Base-by-base conservation (phyloP, 2,888 invertebrate genomes). In the Lordiphosa andalusiaca region DNA sequence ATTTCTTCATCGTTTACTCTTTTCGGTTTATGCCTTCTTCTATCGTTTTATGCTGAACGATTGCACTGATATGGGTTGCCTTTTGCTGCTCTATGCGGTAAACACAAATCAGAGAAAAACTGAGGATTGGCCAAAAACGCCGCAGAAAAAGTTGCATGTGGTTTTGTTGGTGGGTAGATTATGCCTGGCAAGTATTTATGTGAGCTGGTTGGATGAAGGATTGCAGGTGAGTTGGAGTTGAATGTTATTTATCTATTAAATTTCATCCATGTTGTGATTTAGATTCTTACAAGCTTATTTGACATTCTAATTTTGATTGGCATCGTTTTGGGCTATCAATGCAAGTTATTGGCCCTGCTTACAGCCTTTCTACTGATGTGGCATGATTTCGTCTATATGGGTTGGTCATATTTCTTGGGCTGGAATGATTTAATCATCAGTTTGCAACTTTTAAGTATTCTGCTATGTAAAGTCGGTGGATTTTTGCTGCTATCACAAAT, bases 351-450 rank as follows among this genome's bases (percentile, higher is more conserved):
- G 6, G 19, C 59, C 23, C 21, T 38, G 7, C 12, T 60, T 21
- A 36, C 57, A 2, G 19, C 39, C 2, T 4, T 49, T 4, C 7
- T 4, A 3, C 4, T 73, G 19, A 6, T 71, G 0, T 58, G 42
- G 30, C 58, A 54, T 2, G 47, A 42, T 10, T 37, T 44, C 2
- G 39, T 16, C 2, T 12, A 41, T 44, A 7, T 33, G 4, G 41
- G 33, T 6, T 53, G 50, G 42, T 10, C 10, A 5, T 40, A 54
- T 33, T 21, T 65, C 6, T 61, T 40, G 12, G 64, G 65, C 55
- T 54, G 78, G 67, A 25, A 51, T 10, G 57, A 81, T 61, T 19
- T 33, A 3, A 42, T 71, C 6, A 40, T 77, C 12, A 52, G 53
- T 21, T 0, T 58, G 21, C 36, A 58, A 10, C 37, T 65, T 12